These are phyloP conservation scores for Odontamblyopus rebecca DNA, from an alignment of 2,797 vertebrate genomes.

Conservation along the genomic window DNA sequence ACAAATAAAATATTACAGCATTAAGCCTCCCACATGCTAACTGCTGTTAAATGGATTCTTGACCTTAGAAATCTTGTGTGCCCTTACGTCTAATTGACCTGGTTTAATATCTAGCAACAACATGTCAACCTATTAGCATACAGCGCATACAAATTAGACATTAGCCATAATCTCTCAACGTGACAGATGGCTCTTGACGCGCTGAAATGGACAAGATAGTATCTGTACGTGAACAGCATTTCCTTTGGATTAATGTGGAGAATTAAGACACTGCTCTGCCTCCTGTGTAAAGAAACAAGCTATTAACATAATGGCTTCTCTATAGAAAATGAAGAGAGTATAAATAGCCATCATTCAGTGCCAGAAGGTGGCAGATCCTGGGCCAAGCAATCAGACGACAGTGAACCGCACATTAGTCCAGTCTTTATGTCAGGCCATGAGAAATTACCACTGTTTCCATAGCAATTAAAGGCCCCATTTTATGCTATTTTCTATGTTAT, in stretches of 20 bases:
- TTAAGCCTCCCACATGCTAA: conserved; percentile 25
- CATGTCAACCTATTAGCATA: conserved; percentile 21
- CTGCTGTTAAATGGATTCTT: conserved; percentile 55
- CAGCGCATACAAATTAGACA: conserved; percentile 10
- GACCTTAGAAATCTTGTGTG: conserved; percentile 54
- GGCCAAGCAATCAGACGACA: neutral
- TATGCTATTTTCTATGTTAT: no score
- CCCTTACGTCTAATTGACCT: conserved; percentile 50
- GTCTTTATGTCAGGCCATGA: no score
- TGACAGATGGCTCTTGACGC: neutral
- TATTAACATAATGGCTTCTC: neutral
- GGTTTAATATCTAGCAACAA: conserved; percentile 40
- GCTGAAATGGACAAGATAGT: conserved; percentile 12
- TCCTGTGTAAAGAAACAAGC: neutral
- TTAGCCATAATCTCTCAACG: neutral
- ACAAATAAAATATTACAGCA: conserved; percentile 24
- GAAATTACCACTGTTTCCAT: no score
- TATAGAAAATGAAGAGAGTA: neutral
- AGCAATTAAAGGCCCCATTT: no score
- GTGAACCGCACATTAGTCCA: neutral
- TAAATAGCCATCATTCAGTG: neutral
- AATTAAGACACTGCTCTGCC: conserved; percentile 1
- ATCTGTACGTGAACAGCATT: neutral
- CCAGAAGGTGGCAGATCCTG: neutral
- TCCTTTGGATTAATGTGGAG: conserved; percentile 7